phyloP scores from a whole-genome alignment of 1,140 invertebrate species.

The Pemphigus obesinymphae region DNA sequence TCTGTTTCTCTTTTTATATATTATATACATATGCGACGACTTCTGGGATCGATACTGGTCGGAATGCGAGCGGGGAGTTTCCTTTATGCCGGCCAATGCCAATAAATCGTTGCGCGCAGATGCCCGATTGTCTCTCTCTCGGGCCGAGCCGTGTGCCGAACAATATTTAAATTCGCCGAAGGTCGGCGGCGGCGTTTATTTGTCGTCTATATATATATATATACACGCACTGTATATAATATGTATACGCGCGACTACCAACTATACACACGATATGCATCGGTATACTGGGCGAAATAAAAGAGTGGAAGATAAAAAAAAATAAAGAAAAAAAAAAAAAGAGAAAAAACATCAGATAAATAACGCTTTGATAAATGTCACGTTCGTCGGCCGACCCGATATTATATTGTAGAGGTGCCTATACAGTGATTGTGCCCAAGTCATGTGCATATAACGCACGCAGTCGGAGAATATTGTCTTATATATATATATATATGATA shows the following conservation, averaged over 20 bases:
- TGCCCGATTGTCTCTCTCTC: slow-evolving; percentile 33
- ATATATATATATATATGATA: too few species aligned
- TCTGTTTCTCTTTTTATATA: neutral
- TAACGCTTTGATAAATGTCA: slow-evolving; percentile 29
- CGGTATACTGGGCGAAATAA: slow-evolving; percentile 9
- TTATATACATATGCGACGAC: slow-evolving; percentile 22
- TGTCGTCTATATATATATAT: slow-evolving; percentile 3
- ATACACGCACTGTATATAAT: neutral
- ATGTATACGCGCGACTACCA: neutral
- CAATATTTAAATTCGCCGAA: slow-evolving; percentile 40
- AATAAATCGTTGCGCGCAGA: slow-evolving; percentile 37
- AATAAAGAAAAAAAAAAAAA: neutral
- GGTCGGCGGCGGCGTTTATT: slow-evolving; percentile 39
- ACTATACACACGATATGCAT: slow-evolving; percentile 12
- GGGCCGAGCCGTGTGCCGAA: neutral
- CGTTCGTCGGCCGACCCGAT: slow-evolving; percentile 3
- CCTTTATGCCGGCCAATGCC: slow-evolving; percentile 39
- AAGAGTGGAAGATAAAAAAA: neutral
- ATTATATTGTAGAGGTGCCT: neutral
- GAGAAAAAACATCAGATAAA: slow-evolving; percentile 8
- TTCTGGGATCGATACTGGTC: slow-evolving; percentile 41
- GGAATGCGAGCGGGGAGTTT: slow-evolving; percentile 39
- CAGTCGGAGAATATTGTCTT: neutral
- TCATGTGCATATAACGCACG: neutral
- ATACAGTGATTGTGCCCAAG: neutral